Evolutionary conservation across 2,797 vertebrate species (phyloP), one percentile per base, ranked within the genome.

Genomic region (Brachymystax lenok): DNA sequence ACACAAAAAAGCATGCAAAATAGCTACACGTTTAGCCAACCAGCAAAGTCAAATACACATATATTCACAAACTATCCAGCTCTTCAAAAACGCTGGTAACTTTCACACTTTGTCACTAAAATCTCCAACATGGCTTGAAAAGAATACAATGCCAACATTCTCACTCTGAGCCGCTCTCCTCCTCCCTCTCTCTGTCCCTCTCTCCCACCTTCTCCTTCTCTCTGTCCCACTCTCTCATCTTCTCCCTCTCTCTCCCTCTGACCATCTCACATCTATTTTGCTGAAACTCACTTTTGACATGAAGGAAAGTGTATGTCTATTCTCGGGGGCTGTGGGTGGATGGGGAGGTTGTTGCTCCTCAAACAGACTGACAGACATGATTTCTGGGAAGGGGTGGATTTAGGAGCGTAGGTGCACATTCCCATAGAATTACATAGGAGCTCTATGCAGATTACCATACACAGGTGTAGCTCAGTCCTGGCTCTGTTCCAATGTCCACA

Each of bases 21-120:
- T 40, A 40, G 35, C 1, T 10, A 40, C 35, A 40, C 8, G 2
- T 40, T 40, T 40, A 10, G 35, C 35, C 7, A 40, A 40, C 35
- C 35, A 8, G 35, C 35, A 40, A 40, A 40, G 35, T 40, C 7
- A 40, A 40, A 10, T 40, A 40, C 8, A 40, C 2, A 40, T 40
- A 1, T 7, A 77, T 28, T 40, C 16, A 70, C 28, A 66, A 76
- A 64, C 16, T 21, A 21, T 69, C 68, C 19, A 50, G 2, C 12
- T 71, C 69, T 82, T 87, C 79, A 82, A 77, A 71, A 77, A 40
- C 35, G 1, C 35, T 40, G 35, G 7, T 40, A 40, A 78, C 70
- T 77, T 80, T 87, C 71, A 76, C 85, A 82, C 82, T 79, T 77
- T 85, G 82, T 85, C 79, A 80, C 63, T 72, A 84, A 85, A 87